A percentile compares a stretch with the other conserved stretches of the same genome.
These are phyloP conservation scores for Siderastrea radians DNA, from an alignment of 92 coral and sea anemone species.

Conservation along the genomic window DNA sequence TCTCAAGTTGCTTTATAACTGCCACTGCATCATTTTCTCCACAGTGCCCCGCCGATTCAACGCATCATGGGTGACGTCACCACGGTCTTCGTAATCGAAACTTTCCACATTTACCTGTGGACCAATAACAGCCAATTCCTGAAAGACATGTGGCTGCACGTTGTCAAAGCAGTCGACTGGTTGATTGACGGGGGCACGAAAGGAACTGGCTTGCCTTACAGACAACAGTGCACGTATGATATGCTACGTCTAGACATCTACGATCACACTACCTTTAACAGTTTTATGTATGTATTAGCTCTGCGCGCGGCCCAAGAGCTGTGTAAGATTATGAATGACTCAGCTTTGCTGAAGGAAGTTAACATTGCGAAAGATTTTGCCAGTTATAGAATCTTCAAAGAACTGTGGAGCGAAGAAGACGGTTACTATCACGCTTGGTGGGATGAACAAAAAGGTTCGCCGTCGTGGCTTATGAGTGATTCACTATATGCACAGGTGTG, in stretches of 20 bases:
- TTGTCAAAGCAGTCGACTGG: conserved; percentile 32
- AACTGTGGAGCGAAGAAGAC: conserved; percentile 53
- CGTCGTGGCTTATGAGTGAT: conserved; percentile 58
- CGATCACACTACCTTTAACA: conserved; percentile 53
- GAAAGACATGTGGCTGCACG: conserved; percentile 53
- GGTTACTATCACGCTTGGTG: conserved; percentile 64
- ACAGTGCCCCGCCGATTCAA: conserved; percentile 35
- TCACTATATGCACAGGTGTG: conserved; percentile 61
- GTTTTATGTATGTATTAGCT: conserved; percentile 46
- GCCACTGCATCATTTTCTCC: neutral
- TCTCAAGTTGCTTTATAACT: neutral
- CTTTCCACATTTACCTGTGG: conserved; percentile 51
- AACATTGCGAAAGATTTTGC: conserved; percentile 10
- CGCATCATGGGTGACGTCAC: conserved; percentile 63
- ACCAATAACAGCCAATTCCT: conserved; percentile 47
- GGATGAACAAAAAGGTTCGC: conserved; percentile 37
- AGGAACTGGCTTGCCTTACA: conserved; percentile 50
- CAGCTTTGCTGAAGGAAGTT: conserved; percentile 11
- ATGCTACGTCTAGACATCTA: neutral
- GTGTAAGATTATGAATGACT: conserved; percentile 26
- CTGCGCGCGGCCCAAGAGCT: conserved; percentile 49
- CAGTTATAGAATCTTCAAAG: conserved; percentile 14
- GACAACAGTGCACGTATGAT: conserved; percentile 56
- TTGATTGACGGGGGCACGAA: conserved; percentile 37
- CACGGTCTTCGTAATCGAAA: conserved; percentile 42